A percentile compares a stretch with the other conserved stretches of the same genome.
Conservation (phyloP, 2,888 invertebrate genomes). For the Calliopum simillimum region DNA sequence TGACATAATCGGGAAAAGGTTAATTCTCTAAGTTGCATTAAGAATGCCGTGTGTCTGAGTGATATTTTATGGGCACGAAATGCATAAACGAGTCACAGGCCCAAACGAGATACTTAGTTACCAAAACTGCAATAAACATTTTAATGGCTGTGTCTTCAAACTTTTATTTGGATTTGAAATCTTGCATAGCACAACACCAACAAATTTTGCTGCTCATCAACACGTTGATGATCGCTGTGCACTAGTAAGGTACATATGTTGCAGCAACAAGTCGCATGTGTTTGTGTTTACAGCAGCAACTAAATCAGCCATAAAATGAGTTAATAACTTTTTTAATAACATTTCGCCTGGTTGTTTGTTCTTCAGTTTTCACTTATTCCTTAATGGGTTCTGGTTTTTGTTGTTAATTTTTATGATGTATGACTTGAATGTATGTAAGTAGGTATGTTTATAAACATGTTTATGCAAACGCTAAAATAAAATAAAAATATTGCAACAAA, state of each 20-base stretch:
- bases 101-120: neutral
- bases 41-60: too few species aligned
- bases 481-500: neutral
- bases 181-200: neutral
- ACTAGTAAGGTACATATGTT: conserved; percentile 15
- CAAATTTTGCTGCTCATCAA: neutral
- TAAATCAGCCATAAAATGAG: conserved; percentile 48
- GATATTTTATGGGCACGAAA: too few species aligned
- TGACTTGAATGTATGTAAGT: too few species aligned
- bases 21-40: too few species aligned
- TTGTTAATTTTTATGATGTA: neutral
- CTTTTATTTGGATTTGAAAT: neutral
- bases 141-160: neutral
- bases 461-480: too few species aligned
- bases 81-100: too few species aligned
- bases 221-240: neutral
- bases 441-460: too few species aligned
- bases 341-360: neutral
- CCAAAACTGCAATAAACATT: conserved; percentile 15
- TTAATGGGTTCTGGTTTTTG: neutral
- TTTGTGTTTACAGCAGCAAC: conserved; percentile 8
- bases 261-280: neutral
- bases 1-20: too few species aligned
- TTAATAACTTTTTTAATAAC: conserved; percentile 50
- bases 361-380: neutral